Evolutionary conservation across 2,888 invertebrate species (phyloP).

Genomic region (Poecilobothrus nobilitatus): DNA sequence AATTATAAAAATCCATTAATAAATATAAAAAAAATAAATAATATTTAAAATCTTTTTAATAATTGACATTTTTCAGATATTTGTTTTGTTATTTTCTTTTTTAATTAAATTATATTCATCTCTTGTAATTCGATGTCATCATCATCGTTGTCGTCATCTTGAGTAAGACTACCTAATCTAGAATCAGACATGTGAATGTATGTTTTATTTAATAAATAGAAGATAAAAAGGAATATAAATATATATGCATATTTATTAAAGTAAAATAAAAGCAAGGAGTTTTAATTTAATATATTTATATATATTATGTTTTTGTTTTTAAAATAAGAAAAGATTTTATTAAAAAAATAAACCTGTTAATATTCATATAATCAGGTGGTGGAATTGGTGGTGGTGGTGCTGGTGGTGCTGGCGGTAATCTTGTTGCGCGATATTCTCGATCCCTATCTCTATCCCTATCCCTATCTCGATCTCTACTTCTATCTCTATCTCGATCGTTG

Average conservation of each 20-base stretch:
- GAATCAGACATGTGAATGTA: background rate
- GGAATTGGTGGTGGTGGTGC: conserved; percentile 39
- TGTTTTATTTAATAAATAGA: too few relatives aligned
- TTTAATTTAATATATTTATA: too few relatives aligned
- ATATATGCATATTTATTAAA: background rate
- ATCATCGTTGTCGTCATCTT: background rate
- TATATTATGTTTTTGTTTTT: too few relatives aligned
- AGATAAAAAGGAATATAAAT: background rate
- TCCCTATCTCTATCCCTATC: conserved; percentile 32
- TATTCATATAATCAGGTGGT: conserved; percentile 36
- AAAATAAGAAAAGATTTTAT: background rate
- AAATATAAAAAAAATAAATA: too few relatives aligned
- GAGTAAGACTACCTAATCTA: background rate
- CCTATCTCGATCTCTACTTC: conserved; percentile 27
- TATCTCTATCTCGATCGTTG: conserved; percentile 23
- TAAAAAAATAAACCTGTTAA: conserved; percentile 17
- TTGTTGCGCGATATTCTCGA: conserved; percentile 19
- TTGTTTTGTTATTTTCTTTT: too few relatives aligned
- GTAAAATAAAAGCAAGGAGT: too few relatives aligned
- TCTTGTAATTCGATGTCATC: background rate
- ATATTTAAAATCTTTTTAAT: background rate
- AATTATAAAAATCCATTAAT: too few relatives aligned
- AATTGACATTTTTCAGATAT: background rate
- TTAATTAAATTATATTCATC: background rate
- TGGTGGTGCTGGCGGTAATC: conserved; percentile 21